Conservation (phyloP, 2,888 invertebrate species). For the Cryptocephalus primarius region DNA sequence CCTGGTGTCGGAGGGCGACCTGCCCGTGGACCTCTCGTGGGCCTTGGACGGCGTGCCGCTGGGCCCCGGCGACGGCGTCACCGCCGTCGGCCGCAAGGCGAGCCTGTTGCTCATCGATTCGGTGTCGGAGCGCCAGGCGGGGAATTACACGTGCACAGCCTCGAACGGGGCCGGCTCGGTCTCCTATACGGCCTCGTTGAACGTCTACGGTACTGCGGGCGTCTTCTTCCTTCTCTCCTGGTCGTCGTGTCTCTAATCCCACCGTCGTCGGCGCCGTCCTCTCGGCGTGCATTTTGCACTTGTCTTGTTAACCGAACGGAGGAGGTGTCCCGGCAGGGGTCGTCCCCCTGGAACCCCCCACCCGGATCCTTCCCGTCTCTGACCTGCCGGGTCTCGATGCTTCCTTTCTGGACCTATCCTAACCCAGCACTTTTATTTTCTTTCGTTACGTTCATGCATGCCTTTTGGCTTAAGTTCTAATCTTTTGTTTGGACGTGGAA, state of each 20-base stretch:
- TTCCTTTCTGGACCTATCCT: constrained; percentile 22
- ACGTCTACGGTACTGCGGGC: constrained; percentile 31
- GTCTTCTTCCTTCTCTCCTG: neutral
- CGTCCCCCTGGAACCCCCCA: no score
- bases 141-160: constrained; percentile 37
- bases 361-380: no score
- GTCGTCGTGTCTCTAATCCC: constrained; percentile 9
- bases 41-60: constrained; percentile 38
- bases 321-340: no score
- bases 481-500: no score
- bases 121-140: constrained; percentile 31
- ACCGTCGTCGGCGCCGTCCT: neutral
- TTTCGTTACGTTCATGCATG: constrained; percentile 26
- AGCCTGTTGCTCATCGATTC: constrained; percentile 36
- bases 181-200: constrained; percentile 30
- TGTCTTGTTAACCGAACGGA: no score
- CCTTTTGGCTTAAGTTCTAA: constrained; percentile 15
- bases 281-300: no score
- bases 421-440: constrained; percentile 27
- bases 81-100: constrained; percentile 36
- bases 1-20: constrained; percentile 50
- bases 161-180: constrained; percentile 33
- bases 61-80: constrained; percentile 28
- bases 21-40: constrained; percentile 46
- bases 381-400: constrained; percentile 26